Evolutionary conservation across 1,140 invertebrate genomes (phyloP).

Genomic region (Lasioglossum baleicum): DNA sequence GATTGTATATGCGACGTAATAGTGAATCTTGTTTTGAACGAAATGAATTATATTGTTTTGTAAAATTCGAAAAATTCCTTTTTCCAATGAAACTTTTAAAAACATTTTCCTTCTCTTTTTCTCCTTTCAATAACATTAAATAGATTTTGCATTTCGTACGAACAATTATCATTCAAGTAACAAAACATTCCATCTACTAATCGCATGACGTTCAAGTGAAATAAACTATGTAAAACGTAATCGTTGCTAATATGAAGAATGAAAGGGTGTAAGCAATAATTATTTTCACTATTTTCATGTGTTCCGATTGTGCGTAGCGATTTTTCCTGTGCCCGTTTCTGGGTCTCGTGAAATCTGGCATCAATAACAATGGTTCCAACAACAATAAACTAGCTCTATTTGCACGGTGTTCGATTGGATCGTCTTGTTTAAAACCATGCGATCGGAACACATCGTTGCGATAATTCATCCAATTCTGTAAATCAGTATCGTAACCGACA

Average conservation of each 20-base stretch:
- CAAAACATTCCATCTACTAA: too few species aligned
- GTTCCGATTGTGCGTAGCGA: conserved; percentile 71
- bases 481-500: conserved; percentile 53
- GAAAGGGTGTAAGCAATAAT: conserved; percentile 79
- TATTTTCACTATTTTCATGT: conserved; percentile 78
- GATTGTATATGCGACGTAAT: not conserved
- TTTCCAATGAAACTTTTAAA: not conserved
- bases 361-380: conserved; percentile 78
- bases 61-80: not conserved
- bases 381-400: conserved; percentile 75
- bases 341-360: conserved; percentile 65
- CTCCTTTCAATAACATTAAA: not conserved
- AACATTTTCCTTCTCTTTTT: too few species aligned
- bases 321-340: conserved; percentile 61
- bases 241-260: conserved; percentile 78
- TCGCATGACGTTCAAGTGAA: conserved; percentile 67
- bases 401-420: conserved; percentile 49
- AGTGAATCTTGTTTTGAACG: not conserved
- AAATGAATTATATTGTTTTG: too few species aligned
- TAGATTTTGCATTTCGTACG: not conserved
- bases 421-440: conserved; percentile 44
- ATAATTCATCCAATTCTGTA: conserved; percentile 60
- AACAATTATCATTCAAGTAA: not conserved
- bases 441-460: conserved; percentile 49
- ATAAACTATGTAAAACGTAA: conserved; percentile 81